A percentile compares a stretch with the other conserved stretches of the same genome.
phyloP scores from a whole-genome alignment of 2,888 invertebrate species.

The Caenorhabditis afra region DNA sequence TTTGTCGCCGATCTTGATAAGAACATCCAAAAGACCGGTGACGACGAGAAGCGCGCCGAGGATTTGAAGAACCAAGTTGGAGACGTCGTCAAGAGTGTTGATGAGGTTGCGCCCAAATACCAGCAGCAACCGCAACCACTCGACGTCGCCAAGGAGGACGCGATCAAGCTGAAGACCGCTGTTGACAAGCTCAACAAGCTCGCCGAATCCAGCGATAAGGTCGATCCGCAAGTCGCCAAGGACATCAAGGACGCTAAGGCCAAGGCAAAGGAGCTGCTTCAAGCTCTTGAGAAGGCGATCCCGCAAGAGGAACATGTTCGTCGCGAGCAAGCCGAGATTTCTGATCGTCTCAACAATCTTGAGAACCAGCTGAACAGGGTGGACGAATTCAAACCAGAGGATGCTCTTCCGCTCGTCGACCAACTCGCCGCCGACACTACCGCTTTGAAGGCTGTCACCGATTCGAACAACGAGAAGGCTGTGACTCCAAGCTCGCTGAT shows the following conservation, averaged over 20 bases:
- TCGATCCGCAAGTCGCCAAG: constrained; percentile 57
- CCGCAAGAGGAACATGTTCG: constrained; percentile 43
- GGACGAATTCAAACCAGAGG: constrained; percentile 41
- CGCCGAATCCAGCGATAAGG: constrained; percentile 35
- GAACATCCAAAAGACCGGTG: constrained; percentile 28
- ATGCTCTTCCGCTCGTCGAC: constrained; percentile 53
- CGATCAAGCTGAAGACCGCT: constrained; percentile 27
- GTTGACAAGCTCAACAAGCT: constrained; percentile 35
- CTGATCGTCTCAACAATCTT: constrained; percentile 30
- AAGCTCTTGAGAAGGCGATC: constrained; percentile 57
- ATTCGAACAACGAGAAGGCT: constrained; percentile 51
- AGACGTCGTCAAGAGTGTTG: constrained; percentile 24
- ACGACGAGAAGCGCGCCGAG: constrained; percentile 37
- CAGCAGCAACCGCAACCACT: constrained; percentile 40
- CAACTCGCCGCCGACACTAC: constrained; percentile 52
- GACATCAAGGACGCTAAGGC: constrained; percentile 60
- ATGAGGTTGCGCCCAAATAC: constrained; percentile 34
- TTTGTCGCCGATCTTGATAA: constrained; percentile 50
- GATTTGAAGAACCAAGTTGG: constrained; percentile 51
- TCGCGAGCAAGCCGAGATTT: constrained; percentile 46
- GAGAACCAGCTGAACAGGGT: constrained; percentile 28
- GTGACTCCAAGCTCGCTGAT: constrained; percentile 25
- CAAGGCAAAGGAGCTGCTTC: constrained; percentile 57
- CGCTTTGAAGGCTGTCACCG: constrained; percentile 40
- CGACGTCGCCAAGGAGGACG: constrained; percentile 43